Evolutionary conservation across 2,113 vertebrate genomes (phyloP).

Genomic region (Dunckerocampus dactyliophorus): DNA sequence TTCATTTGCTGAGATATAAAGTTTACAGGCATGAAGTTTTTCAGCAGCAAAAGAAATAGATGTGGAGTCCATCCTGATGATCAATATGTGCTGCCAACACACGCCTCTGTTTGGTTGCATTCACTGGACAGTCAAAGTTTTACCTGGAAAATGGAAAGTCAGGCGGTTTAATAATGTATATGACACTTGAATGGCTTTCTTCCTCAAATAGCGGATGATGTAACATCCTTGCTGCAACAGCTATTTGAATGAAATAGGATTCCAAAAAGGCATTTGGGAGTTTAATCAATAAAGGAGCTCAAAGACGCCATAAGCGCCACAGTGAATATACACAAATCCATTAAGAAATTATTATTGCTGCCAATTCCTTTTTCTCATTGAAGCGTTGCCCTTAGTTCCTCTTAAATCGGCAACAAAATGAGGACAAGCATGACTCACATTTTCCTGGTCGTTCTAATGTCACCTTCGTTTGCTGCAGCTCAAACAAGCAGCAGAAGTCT

Average conservation of each 20-base stretch:
- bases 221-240: constrained; percentile 8
- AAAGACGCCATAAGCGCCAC: constrained; percentile 12
- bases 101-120: constrained; percentile 4
- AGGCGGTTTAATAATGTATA: constrained; percentile 2
- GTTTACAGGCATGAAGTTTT: no score
- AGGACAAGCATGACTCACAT: constrained; percentile 33
- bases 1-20: no score
- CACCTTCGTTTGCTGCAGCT: constrained; percentile 5
- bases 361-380: constrained; percentile 23
- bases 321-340: constrained; percentile 42
- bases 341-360: constrained; percentile 31
- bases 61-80: constrained; percentile 18
- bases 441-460: constrained; percentile 13
- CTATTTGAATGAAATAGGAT: constrained; percentile 33
- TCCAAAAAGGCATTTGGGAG: constrained; percentile 31
- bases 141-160: constrained; percentile 24
- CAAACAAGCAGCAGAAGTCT: neutral
- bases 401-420: constrained; percentile 20
- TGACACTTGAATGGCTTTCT: constrained; percentile 13
- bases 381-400: constrained; percentile 9
- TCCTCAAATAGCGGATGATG: constrained; percentile 18
- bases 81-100: constrained; percentile 1
- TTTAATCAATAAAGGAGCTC: constrained; percentile 19
- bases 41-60: neutral
- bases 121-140: constrained; percentile 8